phyloP scores from a whole-genome alignment of 2,113 vertebrate species.

The Anarrhichthys ocellatus region DNA sequence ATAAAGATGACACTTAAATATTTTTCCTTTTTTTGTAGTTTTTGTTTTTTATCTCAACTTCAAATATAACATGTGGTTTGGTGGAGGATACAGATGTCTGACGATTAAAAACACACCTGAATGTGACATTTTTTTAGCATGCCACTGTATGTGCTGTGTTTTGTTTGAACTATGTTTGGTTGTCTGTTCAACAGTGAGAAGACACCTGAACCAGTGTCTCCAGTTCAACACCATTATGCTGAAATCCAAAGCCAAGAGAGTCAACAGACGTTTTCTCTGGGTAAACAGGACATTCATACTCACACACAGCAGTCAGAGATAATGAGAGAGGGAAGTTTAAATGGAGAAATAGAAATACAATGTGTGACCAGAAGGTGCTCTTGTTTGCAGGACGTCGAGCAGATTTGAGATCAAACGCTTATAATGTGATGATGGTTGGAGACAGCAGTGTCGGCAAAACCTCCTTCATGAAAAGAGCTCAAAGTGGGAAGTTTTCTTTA shows the following conservation, averaged over 20 bases:
- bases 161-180: background rate
- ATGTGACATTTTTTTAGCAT: background rate
- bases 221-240: background rate
- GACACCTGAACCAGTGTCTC: background rate
- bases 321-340: background rate
- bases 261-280: constrained; percentile 28
- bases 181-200: constrained; percentile 49
- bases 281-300: constrained; percentile 45
- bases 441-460: constrained; percentile 93
- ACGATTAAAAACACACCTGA: background rate
- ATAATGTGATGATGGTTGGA: constrained; percentile 91
- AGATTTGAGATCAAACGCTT: constrained; percentile 75
- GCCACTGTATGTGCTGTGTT: background rate
- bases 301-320: background rate
- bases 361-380: background rate
- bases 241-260: constrained; percentile 27
- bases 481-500: constrained; percentile 78
- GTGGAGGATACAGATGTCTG: background rate
- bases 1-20: background rate
- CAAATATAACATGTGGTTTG: background rate
- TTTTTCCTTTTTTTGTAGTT: background rate
- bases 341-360: background rate
- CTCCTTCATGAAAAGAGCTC: constrained; percentile 88
- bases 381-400: constrained; percentile 26
- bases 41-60: background rate